Evolutionary conservation across 2,888 invertebrate species (phyloP).

Genomic region (Amiota minor): DNA sequence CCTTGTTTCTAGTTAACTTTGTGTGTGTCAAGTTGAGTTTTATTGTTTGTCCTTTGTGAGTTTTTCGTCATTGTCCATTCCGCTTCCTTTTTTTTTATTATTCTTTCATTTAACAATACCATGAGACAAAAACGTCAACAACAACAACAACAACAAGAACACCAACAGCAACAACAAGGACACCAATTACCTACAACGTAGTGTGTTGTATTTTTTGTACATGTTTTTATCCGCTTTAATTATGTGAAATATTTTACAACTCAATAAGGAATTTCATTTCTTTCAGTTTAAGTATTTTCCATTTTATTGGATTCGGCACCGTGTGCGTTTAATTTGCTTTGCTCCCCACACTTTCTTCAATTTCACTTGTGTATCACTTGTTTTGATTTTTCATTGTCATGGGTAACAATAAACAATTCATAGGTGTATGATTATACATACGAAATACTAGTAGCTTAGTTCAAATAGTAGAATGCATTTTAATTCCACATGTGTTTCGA

Average conservation of each 20-base stretch:
- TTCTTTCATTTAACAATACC: constrained; percentile 15
- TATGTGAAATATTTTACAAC: constrained; percentile 17
- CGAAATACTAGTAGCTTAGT: too few species aligned
- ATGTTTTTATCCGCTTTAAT: background rate
- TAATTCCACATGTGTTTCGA: too few species aligned
- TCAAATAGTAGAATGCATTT: too few species aligned
- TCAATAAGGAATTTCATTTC: background rate
- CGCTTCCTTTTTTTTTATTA: constrained; percentile 11
- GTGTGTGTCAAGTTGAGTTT: constrained; percentile 9
- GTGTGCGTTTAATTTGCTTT: background rate
- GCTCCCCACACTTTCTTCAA: background rate
- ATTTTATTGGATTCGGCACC: too few species aligned
- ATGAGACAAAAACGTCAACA: background rate
- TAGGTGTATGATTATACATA: too few species aligned
- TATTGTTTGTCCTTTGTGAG: constrained; percentile 26
- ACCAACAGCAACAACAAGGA: too few species aligned
- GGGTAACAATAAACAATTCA: background rate
- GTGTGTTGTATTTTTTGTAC: too few species aligned
- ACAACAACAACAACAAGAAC: background rate
- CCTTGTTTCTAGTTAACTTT: too few species aligned
- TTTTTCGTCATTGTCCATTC: constrained; percentile 9
- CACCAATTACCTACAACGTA: too few species aligned
- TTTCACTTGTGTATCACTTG: background rate
- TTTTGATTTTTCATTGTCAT: background rate
- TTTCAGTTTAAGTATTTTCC: too few species aligned